Evolutionary conservation across 2,888 invertebrate genomes (phyloP).

Genomic region (Crioceris asparagi): DNA sequence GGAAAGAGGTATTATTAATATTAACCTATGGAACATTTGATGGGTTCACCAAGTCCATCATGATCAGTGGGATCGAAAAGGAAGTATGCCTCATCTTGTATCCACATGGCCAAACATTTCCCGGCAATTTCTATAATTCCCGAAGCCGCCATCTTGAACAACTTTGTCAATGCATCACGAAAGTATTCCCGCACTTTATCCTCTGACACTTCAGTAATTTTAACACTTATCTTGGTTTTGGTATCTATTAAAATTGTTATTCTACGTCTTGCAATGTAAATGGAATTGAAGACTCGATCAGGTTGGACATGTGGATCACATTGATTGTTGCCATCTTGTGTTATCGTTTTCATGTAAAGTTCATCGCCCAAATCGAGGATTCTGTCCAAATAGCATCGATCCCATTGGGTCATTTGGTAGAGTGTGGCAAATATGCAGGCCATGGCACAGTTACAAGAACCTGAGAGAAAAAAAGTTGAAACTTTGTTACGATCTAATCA

Average conservation of each 20-base stretch:
- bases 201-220: constrained; percentile 14
- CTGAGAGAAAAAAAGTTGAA: constrained; percentile 21
- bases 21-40: constrained; percentile 20
- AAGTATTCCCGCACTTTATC: constrained; percentile 18
- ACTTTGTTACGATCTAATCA: background rate
- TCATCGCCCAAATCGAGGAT: constrained; percentile 43
- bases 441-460: constrained; percentile 46
- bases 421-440: constrained; percentile 46
- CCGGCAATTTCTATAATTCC: constrained; percentile 26
- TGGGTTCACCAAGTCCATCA: constrained; percentile 25
- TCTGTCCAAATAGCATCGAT: constrained; percentile 44
- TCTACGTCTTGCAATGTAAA: constrained; percentile 25
- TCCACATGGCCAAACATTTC: constrained; percentile 30
- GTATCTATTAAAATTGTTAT: constrained; percentile 27
- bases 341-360: constrained; percentile 35
- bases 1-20: background rate
- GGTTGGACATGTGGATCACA: constrained; percentile 22
- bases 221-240: constrained; percentile 15
- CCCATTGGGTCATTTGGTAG: constrained; percentile 48
- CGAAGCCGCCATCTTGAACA: constrained; percentile 25
- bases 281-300: constrained; percentile 25
- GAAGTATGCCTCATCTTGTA: constrained; percentile 18
- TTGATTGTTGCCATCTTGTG: constrained; percentile 19
- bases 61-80: constrained; percentile 33
- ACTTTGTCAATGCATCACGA: constrained; percentile 18